These are phyloP conservation scores for Todus mexicanus DNA, from an alignment of 2,797 vertebrate species.

Conservation along the genomic window DNA sequence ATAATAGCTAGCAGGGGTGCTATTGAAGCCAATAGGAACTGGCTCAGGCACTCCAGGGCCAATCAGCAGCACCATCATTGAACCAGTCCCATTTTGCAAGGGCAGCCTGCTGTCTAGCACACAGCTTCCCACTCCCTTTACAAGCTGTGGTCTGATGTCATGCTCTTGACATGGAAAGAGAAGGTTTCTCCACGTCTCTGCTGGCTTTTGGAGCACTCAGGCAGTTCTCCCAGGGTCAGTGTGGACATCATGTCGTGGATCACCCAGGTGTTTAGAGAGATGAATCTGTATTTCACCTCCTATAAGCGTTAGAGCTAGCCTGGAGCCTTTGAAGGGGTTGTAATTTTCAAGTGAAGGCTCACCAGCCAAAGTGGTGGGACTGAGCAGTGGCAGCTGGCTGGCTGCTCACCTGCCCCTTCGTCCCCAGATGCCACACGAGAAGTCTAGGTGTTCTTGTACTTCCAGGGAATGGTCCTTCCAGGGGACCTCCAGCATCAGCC, in stretches of 20 bases:
- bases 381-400: not conserved
- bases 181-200: not conserved
- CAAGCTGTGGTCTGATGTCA: not conserved
- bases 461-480: not conserved
- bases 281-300: not conserved
- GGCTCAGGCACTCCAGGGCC: not conserved
- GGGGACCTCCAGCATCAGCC: not conserved
- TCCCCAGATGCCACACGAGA: not conserved
- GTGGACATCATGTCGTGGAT: not conserved
- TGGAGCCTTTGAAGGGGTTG: not conserved
- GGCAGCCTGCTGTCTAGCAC: not conserved
- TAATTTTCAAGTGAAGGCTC: not conserved
- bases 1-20: not conserved
- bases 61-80: not conserved
- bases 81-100: not conserved
- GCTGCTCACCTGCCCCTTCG: not conserved
- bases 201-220: not conserved
- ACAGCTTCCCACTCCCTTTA: not conserved
- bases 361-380: not conserved
- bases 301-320: not conserved
- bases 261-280: not conserved
- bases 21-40: not conserved
- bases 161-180: not conserved
- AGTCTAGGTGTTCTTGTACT: not conserved
- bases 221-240: not conserved